These are phyloP conservation scores for Melanerpes formicivorus DNA, from an alignment of 2,113 vertebrate genomes.

Conservation along the genomic window DNA sequence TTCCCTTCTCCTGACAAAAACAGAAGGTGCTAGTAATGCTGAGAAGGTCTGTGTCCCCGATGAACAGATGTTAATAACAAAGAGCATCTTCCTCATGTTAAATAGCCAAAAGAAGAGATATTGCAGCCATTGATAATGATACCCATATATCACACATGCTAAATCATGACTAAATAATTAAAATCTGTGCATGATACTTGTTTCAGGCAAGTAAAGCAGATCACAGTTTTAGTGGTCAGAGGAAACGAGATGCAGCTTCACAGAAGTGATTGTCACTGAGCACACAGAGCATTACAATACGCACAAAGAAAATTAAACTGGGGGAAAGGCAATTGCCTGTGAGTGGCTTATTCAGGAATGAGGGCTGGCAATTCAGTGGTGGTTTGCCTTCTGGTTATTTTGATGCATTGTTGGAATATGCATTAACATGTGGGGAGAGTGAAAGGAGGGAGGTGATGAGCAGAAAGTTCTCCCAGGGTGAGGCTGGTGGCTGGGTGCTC, in stretches of 20 bases:
- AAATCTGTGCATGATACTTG: conserved; percentile 57
- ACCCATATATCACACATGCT: conserved; percentile 51
- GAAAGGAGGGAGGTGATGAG: neutral
- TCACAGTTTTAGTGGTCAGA: conserved; percentile 81
- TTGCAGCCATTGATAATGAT: conserved; percentile 82
- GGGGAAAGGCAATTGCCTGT: conserved; percentile 16
- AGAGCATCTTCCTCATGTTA: conserved; percentile 86
- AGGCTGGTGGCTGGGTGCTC: neutral
- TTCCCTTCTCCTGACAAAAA: conserved; percentile 87
- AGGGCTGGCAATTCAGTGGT: neutral
- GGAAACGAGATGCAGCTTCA: conserved; percentile 84
- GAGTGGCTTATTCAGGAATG: neutral
- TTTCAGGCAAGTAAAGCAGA: conserved; percentile 73
- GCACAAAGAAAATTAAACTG: conserved; percentile 35
- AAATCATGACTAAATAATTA: conserved; percentile 75
- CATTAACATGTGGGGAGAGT: neutral
- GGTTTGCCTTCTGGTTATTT: conserved; percentile 41
- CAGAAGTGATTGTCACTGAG: conserved; percentile 79
- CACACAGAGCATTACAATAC: neutral
- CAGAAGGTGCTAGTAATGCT: conserved; percentile 86
- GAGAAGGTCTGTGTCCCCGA: conserved; percentile 83
- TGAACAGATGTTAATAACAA: conserved; percentile 91
- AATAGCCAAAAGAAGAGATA: conserved; percentile 87
- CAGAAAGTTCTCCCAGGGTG: neutral
- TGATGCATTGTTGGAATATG: neutral